phyloP scores from a whole-genome alignment of 1,140 invertebrate genomes.

The Lordiphosa mommai region DNA sequence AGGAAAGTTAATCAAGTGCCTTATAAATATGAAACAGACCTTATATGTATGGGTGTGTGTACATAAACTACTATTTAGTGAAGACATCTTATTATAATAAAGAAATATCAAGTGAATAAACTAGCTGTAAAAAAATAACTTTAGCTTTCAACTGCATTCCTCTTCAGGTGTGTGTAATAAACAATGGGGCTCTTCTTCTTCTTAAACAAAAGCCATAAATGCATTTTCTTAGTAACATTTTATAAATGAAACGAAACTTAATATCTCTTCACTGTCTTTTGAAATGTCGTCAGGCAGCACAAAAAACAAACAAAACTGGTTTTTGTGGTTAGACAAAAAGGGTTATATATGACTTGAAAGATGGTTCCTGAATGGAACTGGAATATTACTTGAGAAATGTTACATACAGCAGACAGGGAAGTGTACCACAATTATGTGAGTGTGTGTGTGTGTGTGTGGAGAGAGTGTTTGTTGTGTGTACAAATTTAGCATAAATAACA shows the following conservation, averaged over 20 bases:
- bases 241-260: constrained; percentile 8
- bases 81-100: no score
- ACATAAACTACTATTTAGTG: no score
- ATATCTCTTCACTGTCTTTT: not conserved
- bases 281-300: not conserved
- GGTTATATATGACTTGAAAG: no score
- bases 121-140: constrained; percentile 6
- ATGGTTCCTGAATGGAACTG: no score
- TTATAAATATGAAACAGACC: no score
- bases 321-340: no score
- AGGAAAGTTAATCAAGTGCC: no score
- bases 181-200: not conserved
- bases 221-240: constrained; percentile 8
- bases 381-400: no score
- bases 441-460: not conserved
- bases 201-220: constrained; percentile 6
- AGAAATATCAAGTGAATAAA: not conserved
- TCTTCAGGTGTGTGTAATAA: constrained; percentile 3
- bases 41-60: no score
- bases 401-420: no score
- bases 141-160: not conserved
- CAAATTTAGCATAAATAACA: constrained; percentile 6
- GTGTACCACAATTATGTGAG: no score
- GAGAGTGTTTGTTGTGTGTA: constrained; percentile 3
- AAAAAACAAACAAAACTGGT: constrained; percentile 1